Evolutionary conservation across 2,113 vertebrate species (phyloP).

Genomic region (Heptranchias perlo): DNA sequence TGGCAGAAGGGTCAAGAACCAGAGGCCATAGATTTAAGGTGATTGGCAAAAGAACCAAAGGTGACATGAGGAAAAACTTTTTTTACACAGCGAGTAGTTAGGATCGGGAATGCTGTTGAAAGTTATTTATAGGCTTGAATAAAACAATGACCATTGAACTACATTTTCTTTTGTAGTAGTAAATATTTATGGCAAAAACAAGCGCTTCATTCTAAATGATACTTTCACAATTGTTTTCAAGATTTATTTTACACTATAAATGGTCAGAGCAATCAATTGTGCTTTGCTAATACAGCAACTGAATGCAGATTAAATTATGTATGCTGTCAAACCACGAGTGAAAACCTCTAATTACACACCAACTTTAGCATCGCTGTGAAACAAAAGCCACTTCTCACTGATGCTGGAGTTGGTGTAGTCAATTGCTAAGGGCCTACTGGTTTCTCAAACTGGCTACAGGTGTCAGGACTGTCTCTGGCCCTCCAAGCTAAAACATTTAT

Average conservation of each 20-base stretch:
- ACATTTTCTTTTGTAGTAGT: not conserved
- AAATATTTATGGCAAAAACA: not conserved
- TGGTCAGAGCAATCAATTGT: not conserved
- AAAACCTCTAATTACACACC: not conserved
- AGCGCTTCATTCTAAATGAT: not conserved
- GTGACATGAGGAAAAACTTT: too few species aligned
- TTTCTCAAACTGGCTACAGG: not conserved
- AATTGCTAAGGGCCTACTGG: not conserved
- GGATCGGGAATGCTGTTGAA: too few species aligned
- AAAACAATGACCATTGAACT: not conserved
- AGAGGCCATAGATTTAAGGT: too few species aligned
- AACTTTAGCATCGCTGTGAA: not conserved
- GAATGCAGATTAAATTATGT: not conserved
- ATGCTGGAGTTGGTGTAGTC: not conserved
- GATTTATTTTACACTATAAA: not conserved
- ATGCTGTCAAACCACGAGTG: not conserved
- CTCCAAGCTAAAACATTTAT: not conserved
- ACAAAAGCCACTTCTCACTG: not conserved
- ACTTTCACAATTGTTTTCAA: not conserved
- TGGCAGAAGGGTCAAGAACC: too few species aligned
- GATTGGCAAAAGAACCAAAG: too few species aligned
- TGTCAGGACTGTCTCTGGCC: not conserved
- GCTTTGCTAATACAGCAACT: not conserved
- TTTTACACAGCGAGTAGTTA: too few species aligned
- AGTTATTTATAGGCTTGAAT: not conserved